Evolutionary conservation across 2,888 invertebrate species (phyloP).

Genomic region (Plusia festucae): DNA sequence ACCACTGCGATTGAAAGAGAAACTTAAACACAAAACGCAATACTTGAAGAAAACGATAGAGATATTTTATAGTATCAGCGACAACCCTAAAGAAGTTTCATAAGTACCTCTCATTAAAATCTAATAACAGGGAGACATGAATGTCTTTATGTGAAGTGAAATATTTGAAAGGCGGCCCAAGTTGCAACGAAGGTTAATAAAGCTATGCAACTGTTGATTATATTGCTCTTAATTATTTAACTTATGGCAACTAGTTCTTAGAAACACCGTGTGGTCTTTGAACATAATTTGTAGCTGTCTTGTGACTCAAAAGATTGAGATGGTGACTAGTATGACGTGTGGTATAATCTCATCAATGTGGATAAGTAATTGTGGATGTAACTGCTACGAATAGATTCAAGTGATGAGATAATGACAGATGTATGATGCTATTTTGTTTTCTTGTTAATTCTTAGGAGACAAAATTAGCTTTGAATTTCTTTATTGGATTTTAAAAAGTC

Average conservation of each 20-base stretch:
- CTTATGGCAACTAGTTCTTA: slow-evolving; percentile 29
- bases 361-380: slow-evolving; percentile 2
- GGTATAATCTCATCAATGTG: not conserved
- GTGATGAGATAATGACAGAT: not conserved
- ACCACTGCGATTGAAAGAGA: no score
- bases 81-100: slow-evolving; percentile 28
- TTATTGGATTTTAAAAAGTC: not conserved
- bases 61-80: not conserved
- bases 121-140: slow-evolving; percentile 34
- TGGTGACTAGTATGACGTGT: not conserved
- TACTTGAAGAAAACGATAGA: no score
- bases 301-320: not conserved
- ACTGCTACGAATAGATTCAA: not conserved
- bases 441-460: not conserved
- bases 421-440: not conserved
- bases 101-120: slow-evolving; percentile 40
- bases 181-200: slow-evolving; percentile 17
- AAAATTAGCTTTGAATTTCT: not conserved
- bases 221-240: slow-evolving; percentile 43
- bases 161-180: slow-evolving; percentile 27
- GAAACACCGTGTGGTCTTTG: slow-evolving; percentile 36
- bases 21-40: no score
- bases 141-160: slow-evolving; percentile 37
- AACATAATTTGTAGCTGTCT: slow-evolving; percentile 12
- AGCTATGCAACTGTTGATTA: slow-evolving; percentile 14